phyloP scores from a whole-genome alignment of 1,140 invertebrate species.

The Apocrypta bakeri region DNA sequence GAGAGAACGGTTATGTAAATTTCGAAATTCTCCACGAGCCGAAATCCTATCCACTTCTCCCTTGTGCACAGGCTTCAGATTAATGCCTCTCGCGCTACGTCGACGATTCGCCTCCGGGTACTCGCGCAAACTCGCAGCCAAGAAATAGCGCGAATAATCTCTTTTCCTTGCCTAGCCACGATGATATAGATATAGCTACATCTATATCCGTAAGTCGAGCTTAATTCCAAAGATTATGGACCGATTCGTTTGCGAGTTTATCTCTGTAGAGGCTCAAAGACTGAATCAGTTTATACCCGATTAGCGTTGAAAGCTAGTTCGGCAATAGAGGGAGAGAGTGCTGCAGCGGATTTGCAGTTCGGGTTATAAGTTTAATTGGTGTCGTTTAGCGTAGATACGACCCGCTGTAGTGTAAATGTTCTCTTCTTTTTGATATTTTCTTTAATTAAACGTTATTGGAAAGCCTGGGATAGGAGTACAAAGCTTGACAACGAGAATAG shows the following conservation, averaged over 20 bases:
- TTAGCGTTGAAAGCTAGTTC: not conserved
- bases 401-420: too few relatives aligned
- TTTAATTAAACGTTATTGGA: not conserved
- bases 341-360: not conserved
- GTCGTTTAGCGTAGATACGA: too few relatives aligned
- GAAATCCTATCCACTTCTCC: conserved; percentile 43
- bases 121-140: not conserved
- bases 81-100: conserved; percentile 47
- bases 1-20: conserved; percentile 59
- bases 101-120: conserved; percentile 27
- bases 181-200: not conserved
- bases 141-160: conserved; percentile 48
- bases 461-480: too few relatives aligned
- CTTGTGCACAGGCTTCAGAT: conserved; percentile 12
- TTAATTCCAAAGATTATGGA: conserved; percentile 31
- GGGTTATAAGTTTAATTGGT: too few relatives aligned
- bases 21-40: conserved; percentile 51
- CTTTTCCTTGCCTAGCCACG: not conserved
- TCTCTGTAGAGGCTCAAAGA: not conserved
- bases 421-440: too few relatives aligned
- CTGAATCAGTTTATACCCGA: conserved; percentile 24
- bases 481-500: too few relatives aligned
- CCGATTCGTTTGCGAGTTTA: conserved; percentile 31
- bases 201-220: too few relatives aligned
- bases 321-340: too few relatives aligned